Evolutionary conservation across 2,113 vertebrate genomes (phyloP), one percentile per base, ranked within the genome.

Genomic region (Apodemus sylvaticus): DNA sequence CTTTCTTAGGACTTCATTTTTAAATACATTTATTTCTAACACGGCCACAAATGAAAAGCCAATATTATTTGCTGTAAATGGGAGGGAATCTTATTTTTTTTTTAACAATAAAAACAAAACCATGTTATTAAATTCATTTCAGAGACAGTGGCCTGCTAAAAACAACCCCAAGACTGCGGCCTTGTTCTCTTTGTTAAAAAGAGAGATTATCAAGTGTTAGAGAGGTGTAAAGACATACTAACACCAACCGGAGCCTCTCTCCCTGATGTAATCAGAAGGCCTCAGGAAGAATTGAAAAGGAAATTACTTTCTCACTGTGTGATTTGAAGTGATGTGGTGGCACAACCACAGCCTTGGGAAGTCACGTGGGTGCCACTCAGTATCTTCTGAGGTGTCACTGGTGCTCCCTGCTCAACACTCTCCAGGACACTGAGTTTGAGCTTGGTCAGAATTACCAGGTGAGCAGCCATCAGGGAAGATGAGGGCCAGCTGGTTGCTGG

Each of bases 271-370:
- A 98, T 98, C 97, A 97, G 96, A 97, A 96, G 74, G 89, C 93
- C 95, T 97, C 90, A 89, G 93, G 88, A 97, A 96, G 97, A 97
- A 98, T 96, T 97, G 97, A 97, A 97, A 97, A 98, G 97, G 97
- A 98, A 98, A 98, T 98, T 95, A 97, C 96, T 98, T 97, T 98
- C 96, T 97, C 97, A 97, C 97, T 94, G 39, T 97, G 96, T 96
- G 96, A 97, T 96, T 94, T 93, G 88, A 78, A 94, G 96, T 96
- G 96, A 97, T 95, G 93, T n/a, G 92, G 70, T 45, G 86, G 48
- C 66, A 16, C 88, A 82, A 58, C 90, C 97, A 92, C 0, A 68
- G 88, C 81, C 45, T 12, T 0, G 16, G 79, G 82, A 96, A 95
- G 94, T 73, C 81, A 51, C 92, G 83, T 88, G 92, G 22, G 36